Evolutionary conservation across 1,140 invertebrate genomes (phyloP).

Genomic region (Homalodisca vitripennis): DNA sequence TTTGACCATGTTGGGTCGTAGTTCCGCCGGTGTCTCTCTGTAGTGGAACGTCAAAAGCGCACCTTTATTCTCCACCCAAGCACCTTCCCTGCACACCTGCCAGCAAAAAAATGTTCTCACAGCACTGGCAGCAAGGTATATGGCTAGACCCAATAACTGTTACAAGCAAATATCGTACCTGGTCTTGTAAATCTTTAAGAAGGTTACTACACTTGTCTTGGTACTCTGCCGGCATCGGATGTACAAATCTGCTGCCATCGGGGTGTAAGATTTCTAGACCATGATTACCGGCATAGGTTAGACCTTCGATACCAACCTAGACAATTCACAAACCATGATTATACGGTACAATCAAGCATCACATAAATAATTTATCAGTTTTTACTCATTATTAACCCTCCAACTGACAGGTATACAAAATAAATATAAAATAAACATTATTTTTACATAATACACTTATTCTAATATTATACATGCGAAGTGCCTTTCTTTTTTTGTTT

Average conservation of each 20-base stretch:
- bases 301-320: conserved; percentile 79
- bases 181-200: conserved; percentile 77
- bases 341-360: no score
- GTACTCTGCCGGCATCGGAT: conserved; percentile 84
- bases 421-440: no score
- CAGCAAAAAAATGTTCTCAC: no score
- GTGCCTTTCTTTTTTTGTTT: no score
- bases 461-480: no score
- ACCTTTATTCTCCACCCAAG: conserved; percentile 92
- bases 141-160: background rate
- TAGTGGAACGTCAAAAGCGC: conserved; percentile 86
- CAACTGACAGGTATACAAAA: no score
- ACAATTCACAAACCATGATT: conserved; percentile 27
- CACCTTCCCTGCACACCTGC: conserved; percentile 77
- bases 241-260: conserved; percentile 86
- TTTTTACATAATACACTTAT: no score
- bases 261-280: conserved; percentile 87
- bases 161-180: conserved; percentile 51
- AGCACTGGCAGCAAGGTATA: no score
- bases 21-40: conserved; percentile 71
- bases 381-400: no score
- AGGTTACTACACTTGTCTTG: conserved; percentile 77
- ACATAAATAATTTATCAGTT: no score
- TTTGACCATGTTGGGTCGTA: conserved; percentile 62
- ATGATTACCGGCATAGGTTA: conserved; percentile 89